phyloP scores from a whole-genome alignment of 2,888 invertebrate species.

The Chorisops tibialis region DNA sequence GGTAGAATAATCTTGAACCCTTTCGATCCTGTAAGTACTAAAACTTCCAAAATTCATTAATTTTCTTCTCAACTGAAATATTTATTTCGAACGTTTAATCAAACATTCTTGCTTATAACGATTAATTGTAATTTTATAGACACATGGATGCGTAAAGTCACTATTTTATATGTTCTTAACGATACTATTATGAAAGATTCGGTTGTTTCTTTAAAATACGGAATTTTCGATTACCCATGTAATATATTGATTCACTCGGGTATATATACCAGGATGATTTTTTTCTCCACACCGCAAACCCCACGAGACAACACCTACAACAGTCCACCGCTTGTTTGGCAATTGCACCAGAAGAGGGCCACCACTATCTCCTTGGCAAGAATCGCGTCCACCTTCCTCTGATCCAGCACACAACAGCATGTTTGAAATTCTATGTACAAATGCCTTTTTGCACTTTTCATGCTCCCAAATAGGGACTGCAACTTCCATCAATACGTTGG shows the following conservation, averaged over 20 bases:
- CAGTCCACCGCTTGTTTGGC: conserved; percentile 71
- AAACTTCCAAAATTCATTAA: too few relatives aligned
- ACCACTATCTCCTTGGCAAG: conserved; percentile 66
- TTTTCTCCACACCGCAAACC: conserved; percentile 76
- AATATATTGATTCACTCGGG: conserved; percentile 57
- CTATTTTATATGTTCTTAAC: too few relatives aligned
- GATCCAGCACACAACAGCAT: conserved; percentile 75
- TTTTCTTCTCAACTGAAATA: too few relatives aligned
- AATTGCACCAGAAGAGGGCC: conserved; percentile 76
- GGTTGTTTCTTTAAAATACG: conserved; percentile 39
- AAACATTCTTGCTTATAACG: too few relatives aligned
- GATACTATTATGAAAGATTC: too few relatives aligned
- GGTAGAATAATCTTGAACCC: too few relatives aligned
- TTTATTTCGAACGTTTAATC: too few relatives aligned
- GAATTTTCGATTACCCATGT: conserved; percentile 50
- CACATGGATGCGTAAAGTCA: too few relatives aligned
- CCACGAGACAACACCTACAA: conserved; percentile 81
- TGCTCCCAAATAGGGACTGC: conserved; percentile 75
- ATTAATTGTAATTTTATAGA: too few relatives aligned
- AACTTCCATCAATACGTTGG: conserved; percentile 71
- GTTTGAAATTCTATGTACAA: conserved; percentile 63
- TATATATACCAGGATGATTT: conserved; percentile 75
- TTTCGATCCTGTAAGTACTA: too few relatives aligned
- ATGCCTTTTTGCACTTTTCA: conserved; percentile 60
- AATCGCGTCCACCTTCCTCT: conserved; percentile 72